Evolutionary conservation across 2,797 vertebrate genomes (phyloP).

Genomic region (Neosalanx taihuensis): DNA sequence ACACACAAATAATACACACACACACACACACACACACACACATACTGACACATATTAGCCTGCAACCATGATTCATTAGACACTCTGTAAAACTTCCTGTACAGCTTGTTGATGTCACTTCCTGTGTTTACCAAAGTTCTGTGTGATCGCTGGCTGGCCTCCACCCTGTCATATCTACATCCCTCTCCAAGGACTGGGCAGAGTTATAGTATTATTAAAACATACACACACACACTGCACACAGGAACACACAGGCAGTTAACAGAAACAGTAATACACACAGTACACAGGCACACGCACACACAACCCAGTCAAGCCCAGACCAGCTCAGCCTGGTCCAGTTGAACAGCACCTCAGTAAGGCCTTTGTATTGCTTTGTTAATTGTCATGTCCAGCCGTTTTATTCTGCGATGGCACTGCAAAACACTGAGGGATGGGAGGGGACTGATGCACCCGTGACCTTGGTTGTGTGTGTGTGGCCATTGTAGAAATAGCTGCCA

Average conservation of each 20-base stretch:
- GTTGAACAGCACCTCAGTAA: conserved; percentile 33
- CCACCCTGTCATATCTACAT: not conserved
- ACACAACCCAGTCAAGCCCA: not conserved
- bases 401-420: conserved; percentile 24
- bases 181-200: not conserved
- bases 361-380: conserved; percentile 48
- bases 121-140: not conserved
- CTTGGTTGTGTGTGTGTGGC: not conserved
- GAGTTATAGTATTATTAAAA: not conserved
- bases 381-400: conserved; percentile 49
- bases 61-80: not conserved
- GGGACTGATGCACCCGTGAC: not conserved
- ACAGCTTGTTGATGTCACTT: not conserved
- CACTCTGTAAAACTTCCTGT: not conserved
- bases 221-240: not conserved
- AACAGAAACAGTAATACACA: too few relatives aligned
- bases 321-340: not conserved
- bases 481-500: not conserved
- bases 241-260: not conserved
- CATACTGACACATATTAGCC: not conserved
- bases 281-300: too few relatives aligned
- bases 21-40: conserved; percentile 5
- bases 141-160: not conserved
- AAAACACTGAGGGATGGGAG: conserved; percentile 18
- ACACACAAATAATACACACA: not conserved